Conservation (phyloP, 2,797 vertebrate genomes). For the Brachymystax lenok region DNA sequence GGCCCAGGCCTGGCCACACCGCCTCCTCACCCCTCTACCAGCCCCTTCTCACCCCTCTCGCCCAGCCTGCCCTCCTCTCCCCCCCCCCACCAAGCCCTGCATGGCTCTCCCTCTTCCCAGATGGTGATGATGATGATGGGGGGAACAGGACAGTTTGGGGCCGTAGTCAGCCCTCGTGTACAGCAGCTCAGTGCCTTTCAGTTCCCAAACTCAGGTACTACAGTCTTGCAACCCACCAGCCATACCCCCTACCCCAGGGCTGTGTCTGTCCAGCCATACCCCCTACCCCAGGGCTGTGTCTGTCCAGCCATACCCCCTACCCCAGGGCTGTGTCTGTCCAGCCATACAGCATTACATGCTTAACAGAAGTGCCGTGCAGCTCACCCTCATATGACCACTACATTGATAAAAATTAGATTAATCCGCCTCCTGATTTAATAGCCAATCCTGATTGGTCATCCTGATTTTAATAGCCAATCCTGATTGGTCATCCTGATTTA, state of each 20-base stretch:
- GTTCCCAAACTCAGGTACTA: constrained; percentile 82
- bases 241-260: neutral
- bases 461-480: no score
- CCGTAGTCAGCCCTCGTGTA: constrained; percentile 76
- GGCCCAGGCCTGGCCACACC: constrained; percentile 63
- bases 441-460: no score
- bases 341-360: constrained; percentile 43
- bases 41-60: constrained; percentile 73
- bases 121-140: constrained; percentile 72
- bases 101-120: constrained; percentile 80
- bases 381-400: neutral
- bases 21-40: constrained; percentile 62
- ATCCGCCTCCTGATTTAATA: neutral
- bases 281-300: neutral
- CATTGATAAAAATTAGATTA: constrained; percentile 29
- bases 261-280: neutral
- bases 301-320: no score
- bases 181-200: constrained; percentile 79
- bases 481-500: no score
- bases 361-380: constrained; percentile 26
- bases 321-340: neutral
- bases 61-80: constrained; percentile 73
- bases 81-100: constrained; percentile 60
- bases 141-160: constrained; percentile 78
- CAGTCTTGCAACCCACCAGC: constrained; percentile 55